Conservation (phyloP, 1,140 invertebrate species). For the Hermetia illucens region DNA sequence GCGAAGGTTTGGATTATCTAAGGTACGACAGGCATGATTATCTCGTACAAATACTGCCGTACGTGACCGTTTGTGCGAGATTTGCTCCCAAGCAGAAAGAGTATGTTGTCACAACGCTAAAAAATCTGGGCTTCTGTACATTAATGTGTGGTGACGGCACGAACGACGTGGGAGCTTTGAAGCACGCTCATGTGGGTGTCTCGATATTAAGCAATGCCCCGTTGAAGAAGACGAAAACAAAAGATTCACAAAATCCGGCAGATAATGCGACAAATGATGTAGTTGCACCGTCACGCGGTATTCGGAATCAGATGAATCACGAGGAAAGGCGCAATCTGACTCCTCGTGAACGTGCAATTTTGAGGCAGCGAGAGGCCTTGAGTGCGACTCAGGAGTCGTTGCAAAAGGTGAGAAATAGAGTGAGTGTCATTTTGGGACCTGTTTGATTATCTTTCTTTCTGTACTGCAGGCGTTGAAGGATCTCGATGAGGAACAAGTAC, state of each 20-base stretch:
- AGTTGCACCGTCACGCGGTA: neutral
- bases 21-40: slow-evolving; percentile 46
- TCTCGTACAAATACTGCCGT: slow-evolving; percentile 61
- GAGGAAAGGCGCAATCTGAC: slow-evolving; percentile 14
- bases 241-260: slow-evolving; percentile 9
- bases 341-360: slow-evolving; percentile 23
- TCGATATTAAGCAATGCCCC: slow-evolving; percentile 80
- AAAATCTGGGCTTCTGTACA: slow-evolving; percentile 75
- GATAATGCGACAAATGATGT: slow-evolving; percentile 9
- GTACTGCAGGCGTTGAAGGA: slow-evolving; percentile 54
- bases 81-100: slow-evolving; percentile 97
- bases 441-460: neutral
- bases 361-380: slow-evolving; percentile 23
- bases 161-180: slow-evolving; percentile 99
- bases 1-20: slow-evolving; percentile 71
- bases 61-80: slow-evolving; percentile 80
- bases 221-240: slow-evolving; percentile 35
- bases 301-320: slow-evolving; percentile 8
- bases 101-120: slow-evolving; percentile 79
- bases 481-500: slow-evolving; percentile 79
- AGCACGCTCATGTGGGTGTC: slow-evolving; percentile 81
- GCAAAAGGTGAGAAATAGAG: slow-evolving; percentile 40
- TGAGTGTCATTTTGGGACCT: slow-evolving; percentile 5
- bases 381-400: slow-evolving; percentile 30
- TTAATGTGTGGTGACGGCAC: slow-evolving; percentile 99